Percentiles rank a stretch among this genome's conserved stretches.
phyloP scores from a whole-genome alignment of 1,140 invertebrate species.

The Leptinotarsa undecemlineata region DNA sequence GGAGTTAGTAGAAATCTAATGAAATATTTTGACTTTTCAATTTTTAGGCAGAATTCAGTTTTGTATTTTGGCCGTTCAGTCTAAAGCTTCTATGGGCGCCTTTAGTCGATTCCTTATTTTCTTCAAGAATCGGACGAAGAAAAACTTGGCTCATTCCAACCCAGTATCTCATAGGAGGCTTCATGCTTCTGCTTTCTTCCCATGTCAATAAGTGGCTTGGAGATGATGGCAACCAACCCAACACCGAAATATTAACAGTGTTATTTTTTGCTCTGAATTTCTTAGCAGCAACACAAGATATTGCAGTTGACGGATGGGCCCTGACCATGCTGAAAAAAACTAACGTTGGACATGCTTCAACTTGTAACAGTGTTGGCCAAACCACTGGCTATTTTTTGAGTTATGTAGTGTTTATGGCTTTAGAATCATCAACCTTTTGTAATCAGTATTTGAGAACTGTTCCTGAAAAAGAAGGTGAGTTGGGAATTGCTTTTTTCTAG shows the following conservation, averaged over 20 bases:
- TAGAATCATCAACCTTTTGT: constrained; percentile 97
- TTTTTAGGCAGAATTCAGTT: constrained; percentile 95
- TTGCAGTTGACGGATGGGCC: constrained; percentile 99
- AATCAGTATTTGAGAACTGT: constrained; percentile 85
- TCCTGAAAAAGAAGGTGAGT: constrained; percentile 66
- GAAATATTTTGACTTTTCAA: constrained; percentile 12
- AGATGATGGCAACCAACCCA: constrained; percentile 66
- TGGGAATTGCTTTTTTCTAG: no score
- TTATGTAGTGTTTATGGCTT: constrained; percentile 94
- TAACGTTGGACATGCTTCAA: constrained; percentile 99
- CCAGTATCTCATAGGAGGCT: constrained; percentile 82
- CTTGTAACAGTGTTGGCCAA: constrained; percentile 98
- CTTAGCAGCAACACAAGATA: constrained; percentile 97
- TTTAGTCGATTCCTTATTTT: constrained; percentile 92
- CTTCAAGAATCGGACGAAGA: constrained; percentile 80
- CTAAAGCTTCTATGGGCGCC: constrained; percentile 98
- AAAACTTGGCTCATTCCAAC: constrained; percentile 97
- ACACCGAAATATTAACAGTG: constrained; percentile 78
- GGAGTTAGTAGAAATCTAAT: not conserved
- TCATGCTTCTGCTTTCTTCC: constrained; percentile 83
- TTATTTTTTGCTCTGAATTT: constrained; percentile 94
- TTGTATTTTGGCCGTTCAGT: constrained; percentile 97
- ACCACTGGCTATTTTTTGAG: constrained; percentile 97
- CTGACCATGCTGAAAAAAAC: constrained; percentile 95
- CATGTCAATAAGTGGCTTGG: constrained; percentile 78